Conservation (phyloP, 2,113 vertebrate genomes). For the Salminus brasiliensis region DNA sequence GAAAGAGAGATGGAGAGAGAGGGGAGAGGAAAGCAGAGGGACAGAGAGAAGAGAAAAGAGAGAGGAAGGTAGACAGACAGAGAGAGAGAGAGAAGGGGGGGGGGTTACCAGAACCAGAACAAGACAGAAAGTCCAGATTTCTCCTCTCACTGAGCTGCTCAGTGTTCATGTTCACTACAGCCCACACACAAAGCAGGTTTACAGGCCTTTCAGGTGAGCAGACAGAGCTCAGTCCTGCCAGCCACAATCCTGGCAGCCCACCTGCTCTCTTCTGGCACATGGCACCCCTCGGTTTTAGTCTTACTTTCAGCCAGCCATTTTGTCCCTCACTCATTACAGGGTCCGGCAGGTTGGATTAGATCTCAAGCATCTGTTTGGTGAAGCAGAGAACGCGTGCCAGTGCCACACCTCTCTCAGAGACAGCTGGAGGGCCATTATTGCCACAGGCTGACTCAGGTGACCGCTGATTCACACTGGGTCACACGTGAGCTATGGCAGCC, state of each 20-base stretch:
- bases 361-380: conserved; percentile 53
- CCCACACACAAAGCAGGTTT: conserved; percentile 4
- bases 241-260: conserved; percentile 12
- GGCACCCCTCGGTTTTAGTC: conserved; percentile 23
- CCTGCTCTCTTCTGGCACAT: conserved; percentile 38
- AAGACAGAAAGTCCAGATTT: conserved; percentile 32
- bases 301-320: conserved; percentile 41
- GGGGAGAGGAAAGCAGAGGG: neutral
- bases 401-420: conserved; percentile 30
- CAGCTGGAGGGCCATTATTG: conserved; percentile 44
- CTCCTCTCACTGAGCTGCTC: conserved; percentile 23
- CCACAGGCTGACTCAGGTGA: neutral
- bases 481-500: neutral
- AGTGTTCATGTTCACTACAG: conserved; percentile 25
- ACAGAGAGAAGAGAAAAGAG: neutral
- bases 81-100: neutral
- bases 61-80: neutral
- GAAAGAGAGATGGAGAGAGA: neutral
- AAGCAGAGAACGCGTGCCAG: conserved; percentile 36
- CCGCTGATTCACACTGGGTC: conserved; percentile 28
- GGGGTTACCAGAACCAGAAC: conserved; percentile 9
- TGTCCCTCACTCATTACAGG: conserved; percentile 36
- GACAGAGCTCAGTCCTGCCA: neutral
- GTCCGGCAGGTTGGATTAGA: conserved; percentile 38
- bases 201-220: conserved; percentile 31